Percentiles rank a stretch among this genome's conserved stretches.
Evolutionary conservation across 1,140 invertebrate species (phyloP).

Genomic region (Lordiphosa stackelbergi): DNA sequence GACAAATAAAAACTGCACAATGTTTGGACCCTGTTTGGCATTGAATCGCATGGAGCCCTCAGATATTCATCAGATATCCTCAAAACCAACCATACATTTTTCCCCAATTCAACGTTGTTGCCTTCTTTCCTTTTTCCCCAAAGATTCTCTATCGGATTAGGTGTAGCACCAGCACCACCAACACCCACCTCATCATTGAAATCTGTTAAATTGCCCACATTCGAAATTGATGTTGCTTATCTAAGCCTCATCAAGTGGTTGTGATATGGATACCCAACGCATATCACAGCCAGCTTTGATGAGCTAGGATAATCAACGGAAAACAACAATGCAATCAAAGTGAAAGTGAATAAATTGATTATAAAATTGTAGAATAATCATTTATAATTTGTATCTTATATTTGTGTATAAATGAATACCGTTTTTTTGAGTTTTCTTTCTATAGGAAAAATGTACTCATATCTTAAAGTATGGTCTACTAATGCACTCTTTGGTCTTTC

Average conservation of each 20-base stretch:
- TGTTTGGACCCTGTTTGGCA: no score
- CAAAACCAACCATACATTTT: no score
- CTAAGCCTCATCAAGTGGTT: conserved; percentile 84
- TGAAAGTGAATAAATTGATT: conserved; percentile 9
- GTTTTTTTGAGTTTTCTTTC: conserved; percentile 10
- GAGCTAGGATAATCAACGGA: conserved; percentile 81
- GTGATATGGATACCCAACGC: conserved; percentile 85
- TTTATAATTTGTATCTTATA: conserved; percentile 1
- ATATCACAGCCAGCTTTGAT: conserved; percentile 97
- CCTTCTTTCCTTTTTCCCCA: no score
- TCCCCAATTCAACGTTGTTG: no score
- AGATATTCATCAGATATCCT: no score
- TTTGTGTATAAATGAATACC: conserved; percentile 7
- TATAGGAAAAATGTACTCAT: conserved; percentile 6
- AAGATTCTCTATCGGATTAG: no score
- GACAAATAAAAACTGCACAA: no score
- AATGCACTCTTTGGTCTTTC: conserved; percentile 50
- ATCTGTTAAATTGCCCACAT: conserved; percentile 13
- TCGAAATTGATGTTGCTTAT: conserved; percentile 71
- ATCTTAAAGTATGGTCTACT: conserved; percentile 12
- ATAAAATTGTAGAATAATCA: conserved; percentile 18
- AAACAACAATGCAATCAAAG: conserved; percentile 50
- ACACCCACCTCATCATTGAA: neutral
- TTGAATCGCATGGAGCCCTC: no score
- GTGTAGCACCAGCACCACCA: neutral